phyloP scores from a whole-genome alignment of 2,113 vertebrate genomes.

The Herpailurus yagouaroundi region DNA sequence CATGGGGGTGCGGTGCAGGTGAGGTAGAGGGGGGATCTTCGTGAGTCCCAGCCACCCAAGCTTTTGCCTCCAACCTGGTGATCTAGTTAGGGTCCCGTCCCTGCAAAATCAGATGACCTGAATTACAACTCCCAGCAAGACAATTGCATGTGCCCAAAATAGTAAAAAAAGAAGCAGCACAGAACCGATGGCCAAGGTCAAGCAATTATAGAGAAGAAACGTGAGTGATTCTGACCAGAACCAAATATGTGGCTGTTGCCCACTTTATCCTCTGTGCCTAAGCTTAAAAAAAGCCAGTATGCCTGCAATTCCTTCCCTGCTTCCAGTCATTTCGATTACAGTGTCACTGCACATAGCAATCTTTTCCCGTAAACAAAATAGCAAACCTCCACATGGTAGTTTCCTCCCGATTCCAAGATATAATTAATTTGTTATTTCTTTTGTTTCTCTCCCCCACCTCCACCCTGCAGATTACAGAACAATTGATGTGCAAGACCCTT shows the following conservation, averaged over 20 bases:
- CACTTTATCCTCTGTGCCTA: background rate
- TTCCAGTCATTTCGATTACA: background rate
- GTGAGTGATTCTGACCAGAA: background rate
- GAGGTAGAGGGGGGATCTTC: accelerated
- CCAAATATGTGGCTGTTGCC: too few relatives aligned
- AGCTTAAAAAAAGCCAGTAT: background rate
- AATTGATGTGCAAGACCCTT: background rate
- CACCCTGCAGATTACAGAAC: background rate
- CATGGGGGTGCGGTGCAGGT: background rate
- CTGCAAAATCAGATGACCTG: background rate
- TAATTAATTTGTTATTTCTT: slow-evolving; percentile 39
- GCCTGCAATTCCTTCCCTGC: background rate
- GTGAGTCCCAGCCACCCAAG: background rate
- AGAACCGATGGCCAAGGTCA: background rate
- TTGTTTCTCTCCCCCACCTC: background rate
- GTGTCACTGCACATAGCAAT: background rate
- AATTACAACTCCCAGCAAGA: background rate
- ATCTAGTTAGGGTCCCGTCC: background rate
- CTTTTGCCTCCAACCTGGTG: background rate
- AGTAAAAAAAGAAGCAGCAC: background rate
- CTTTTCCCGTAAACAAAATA: slow-evolving; percentile 6
- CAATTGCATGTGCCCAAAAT: background rate
- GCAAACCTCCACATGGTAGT: background rate
- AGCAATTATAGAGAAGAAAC: background rate
- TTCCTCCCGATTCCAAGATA: background rate